Conservation (phyloP, 2,113 vertebrate genomes). For the Larimichthys polyactis region DNA sequence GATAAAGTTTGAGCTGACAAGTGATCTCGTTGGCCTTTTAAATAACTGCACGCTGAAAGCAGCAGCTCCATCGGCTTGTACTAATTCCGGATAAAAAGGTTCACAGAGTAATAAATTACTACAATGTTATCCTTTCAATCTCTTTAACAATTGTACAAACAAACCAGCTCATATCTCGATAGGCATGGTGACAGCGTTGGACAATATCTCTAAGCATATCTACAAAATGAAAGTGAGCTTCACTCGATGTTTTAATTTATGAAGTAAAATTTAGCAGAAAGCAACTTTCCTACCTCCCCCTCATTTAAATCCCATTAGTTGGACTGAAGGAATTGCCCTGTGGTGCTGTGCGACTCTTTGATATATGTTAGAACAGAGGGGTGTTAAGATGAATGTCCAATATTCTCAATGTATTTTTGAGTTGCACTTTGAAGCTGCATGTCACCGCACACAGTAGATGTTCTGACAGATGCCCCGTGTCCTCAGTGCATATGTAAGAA, state of each 20-base stretch:
- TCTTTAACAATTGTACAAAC: slow-evolving; percentile 7
- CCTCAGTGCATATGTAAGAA: slow-evolving; percentile 46
- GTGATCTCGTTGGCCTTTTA: slow-evolving; percentile 45
- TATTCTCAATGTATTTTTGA: slow-evolving; percentile 33
- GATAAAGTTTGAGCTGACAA: slow-evolving; percentile 29
- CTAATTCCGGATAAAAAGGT: not conserved
- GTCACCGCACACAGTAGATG: slow-evolving; percentile 38
- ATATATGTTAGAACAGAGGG: slow-evolving; percentile 45
- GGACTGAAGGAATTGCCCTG: slow-evolving; percentile 20
- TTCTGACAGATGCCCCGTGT: slow-evolving; percentile 52
- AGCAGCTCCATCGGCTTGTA: slow-evolving; percentile 18
- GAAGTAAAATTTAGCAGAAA: not conserved
- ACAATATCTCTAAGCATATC: not conserved
- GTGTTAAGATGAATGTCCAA: slow-evolving; percentile 43
- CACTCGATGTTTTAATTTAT: not conserved
- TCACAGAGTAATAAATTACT: slow-evolving; percentile 17
- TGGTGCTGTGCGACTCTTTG: slow-evolving; percentile 33
- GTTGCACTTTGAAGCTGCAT: slow-evolving; percentile 64
- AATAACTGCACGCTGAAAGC: slow-evolving; percentile 24
- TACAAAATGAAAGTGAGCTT: not conserved
- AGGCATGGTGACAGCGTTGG: not conserved
- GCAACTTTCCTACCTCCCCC: not conserved
- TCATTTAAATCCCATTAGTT: slow-evolving; percentile 37
- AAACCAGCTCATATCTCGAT: not conserved
- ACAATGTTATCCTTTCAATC: not conserved